These are phyloP conservation scores for Hyperoplus immaculatus DNA, from an alignment of 2,797 vertebrate genomes.

Conservation along the genomic window DNA sequence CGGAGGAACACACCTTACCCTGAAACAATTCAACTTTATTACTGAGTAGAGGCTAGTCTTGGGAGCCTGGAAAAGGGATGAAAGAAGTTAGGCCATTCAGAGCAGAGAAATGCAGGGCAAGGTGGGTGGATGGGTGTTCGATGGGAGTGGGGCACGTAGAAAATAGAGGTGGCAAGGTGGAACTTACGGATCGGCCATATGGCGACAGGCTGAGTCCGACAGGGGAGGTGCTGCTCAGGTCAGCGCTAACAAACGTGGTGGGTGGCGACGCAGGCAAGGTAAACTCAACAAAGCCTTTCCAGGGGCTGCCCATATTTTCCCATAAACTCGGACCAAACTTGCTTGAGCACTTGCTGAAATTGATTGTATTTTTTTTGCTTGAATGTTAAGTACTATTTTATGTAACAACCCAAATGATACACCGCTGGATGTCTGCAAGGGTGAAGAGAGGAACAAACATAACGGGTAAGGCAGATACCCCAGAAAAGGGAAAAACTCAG, in stretches of 20 bases:
- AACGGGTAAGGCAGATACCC: conserved; percentile 82
- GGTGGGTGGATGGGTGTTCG: conserved; percentile 81
- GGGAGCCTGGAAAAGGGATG: conserved; percentile 80
- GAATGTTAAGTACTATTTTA: conserved; percentile 64
- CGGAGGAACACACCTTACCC: conserved; percentile 55
- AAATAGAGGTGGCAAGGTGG: conserved; percentile 77
- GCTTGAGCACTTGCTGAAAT: conserved; percentile 80
- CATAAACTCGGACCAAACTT: conserved; percentile 84
- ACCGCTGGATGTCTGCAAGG: conserved; percentile 88
- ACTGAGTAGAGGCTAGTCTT: conserved; percentile 86
- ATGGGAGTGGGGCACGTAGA: conserved; percentile 77
- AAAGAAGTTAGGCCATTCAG: conserved; percentile 82
- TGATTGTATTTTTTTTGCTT: conserved; percentile 71
- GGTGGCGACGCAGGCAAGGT: conserved; percentile 88
- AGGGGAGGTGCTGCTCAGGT: conserved; percentile 88
- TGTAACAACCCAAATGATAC: conserved; percentile 84
- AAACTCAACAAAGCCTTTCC: conserved; percentile 90
- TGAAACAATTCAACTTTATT: conserved; percentile 45
- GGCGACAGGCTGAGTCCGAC: conserved; percentile 89
- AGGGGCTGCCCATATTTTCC: conserved; percentile 89
- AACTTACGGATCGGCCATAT: conserved; percentile 90
- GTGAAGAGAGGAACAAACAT: conserved; percentile 86
- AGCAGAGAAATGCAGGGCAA: conserved; percentile 80
- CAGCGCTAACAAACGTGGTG: conserved; percentile 87
- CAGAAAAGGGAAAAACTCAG: conserved; percentile 41